Evolutionary conservation across 2,888 invertebrate species (phyloP).

Genomic region (Diaphora mendica): DNA sequence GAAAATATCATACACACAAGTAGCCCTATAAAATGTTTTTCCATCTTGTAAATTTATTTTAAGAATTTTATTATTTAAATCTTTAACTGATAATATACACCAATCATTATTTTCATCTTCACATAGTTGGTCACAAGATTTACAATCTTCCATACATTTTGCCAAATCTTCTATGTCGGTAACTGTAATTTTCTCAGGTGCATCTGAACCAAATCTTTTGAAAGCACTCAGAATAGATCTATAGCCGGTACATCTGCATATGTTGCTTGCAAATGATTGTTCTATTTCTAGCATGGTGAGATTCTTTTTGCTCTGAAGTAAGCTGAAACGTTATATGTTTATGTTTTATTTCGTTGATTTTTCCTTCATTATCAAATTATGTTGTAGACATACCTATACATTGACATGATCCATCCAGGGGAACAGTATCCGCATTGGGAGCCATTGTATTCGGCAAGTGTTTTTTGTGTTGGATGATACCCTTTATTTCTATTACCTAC

Average conservation of each 20-base stretch:
- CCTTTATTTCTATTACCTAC: slow-evolving; percentile 88
- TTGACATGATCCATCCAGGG: slow-evolving; percentile 72
- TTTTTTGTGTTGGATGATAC: slow-evolving; percentile 88
- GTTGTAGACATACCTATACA: slow-evolving; percentile 61
- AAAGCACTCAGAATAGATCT: slow-evolving; percentile 92
- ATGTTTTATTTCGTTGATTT: not conserved
- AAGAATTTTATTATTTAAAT: slow-evolving; percentile 63
- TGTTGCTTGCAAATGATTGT: slow-evolving; percentile 90
- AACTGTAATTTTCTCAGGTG: slow-evolving; percentile 77
- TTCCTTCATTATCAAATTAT: not conserved
- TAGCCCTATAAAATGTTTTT: slow-evolving; percentile 84
- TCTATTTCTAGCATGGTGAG: slow-evolving; percentile 85
- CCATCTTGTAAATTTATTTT: slow-evolving; percentile 58
- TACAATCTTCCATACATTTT: slow-evolving; percentile 52
- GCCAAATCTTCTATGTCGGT: slow-evolving; percentile 77
- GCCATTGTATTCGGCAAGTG: slow-evolving; percentile 87
- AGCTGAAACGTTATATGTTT: slow-evolving; percentile 26
- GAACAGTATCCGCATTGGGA: slow-evolving; percentile 90
- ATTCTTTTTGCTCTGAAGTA: slow-evolving; percentile 36
- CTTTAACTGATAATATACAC: slow-evolving; percentile 37
- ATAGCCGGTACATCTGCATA: slow-evolving; percentile 94
- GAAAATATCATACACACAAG: slow-evolving; percentile 81
- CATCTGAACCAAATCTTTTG: slow-evolving; percentile 90
- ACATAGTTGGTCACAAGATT: slow-evolving; percentile 68
- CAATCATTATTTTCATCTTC: slow-evolving; percentile 60